phyloP scores from a whole-genome alignment of 2,797 vertebrate genomes.

The Pseudochaenichthys georgianus region DNA sequence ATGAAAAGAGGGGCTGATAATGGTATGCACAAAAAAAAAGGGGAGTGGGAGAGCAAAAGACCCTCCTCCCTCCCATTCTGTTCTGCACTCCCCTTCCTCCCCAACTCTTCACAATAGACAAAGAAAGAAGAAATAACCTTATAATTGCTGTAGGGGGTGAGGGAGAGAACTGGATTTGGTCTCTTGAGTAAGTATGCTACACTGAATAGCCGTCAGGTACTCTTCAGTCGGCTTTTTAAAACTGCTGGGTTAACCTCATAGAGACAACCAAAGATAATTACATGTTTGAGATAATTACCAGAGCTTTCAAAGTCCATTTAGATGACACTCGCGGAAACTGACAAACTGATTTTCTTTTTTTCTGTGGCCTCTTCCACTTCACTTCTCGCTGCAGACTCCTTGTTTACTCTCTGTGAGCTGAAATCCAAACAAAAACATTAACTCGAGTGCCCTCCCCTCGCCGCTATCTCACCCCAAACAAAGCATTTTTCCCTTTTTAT shows the following conservation, averaged over 20 bases:
- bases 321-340: constrained; percentile 69
- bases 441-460: constrained; percentile 60
- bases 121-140: constrained; percentile 82
- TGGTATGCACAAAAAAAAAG: constrained; percentile 72
- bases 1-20: constrained; percentile 80
- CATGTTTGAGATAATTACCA: constrained; percentile 82
- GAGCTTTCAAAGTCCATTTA: constrained; percentile 72
- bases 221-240: constrained; percentile 71
- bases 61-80: constrained; percentile 60
- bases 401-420: constrained; percentile 69
- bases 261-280: constrained; percentile 79
- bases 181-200: constrained; percentile 80
- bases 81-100: constrained; percentile 68
- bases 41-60: constrained; percentile 53
- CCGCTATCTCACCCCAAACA: constrained; percentile 62
- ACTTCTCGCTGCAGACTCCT: constrained; percentile 34
- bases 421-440: constrained; percentile 78
- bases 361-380: constrained; percentile 55
- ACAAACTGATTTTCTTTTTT: constrained; percentile 67
- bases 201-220: constrained; percentile 81
- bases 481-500: constrained; percentile 40
- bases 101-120: constrained; percentile 82
- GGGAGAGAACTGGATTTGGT: constrained; percentile 79
- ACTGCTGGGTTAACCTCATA: constrained; percentile 71
- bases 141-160: constrained; percentile 80